phyloP scores from a whole-genome alignment of 2,797 vertebrate species.

The Orestias chungarensis region DNA sequence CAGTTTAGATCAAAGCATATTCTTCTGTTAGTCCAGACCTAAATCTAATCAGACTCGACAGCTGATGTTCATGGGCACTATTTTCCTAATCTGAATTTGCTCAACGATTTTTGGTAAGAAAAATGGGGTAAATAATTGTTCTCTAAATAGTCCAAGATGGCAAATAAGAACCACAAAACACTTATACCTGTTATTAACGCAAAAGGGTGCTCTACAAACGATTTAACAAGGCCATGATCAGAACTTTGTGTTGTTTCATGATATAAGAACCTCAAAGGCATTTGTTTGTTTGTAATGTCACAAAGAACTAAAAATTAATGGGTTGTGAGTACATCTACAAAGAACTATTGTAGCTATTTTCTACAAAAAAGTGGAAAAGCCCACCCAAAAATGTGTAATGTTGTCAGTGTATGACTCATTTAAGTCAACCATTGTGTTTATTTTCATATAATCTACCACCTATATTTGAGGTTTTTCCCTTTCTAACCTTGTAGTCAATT shows the following conservation, averaged over 20 bases:
- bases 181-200: not conserved
- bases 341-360: not conserved
- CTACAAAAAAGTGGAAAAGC: no score
- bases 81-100: not conserved
- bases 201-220: not conserved
- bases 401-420: not conserved
- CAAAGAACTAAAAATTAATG: not conserved
- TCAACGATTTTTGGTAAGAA: not conserved
- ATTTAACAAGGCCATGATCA: no score
- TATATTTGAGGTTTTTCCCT: not conserved
- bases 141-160: not conserved
- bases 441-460: not conserved
- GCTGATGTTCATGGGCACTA: not conserved
- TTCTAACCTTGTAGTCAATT: not conserved
- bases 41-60: not conserved
- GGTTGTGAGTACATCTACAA: not conserved
- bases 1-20: not conserved
- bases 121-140: not conserved
- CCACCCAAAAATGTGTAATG: not conserved
- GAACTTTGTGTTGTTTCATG: not conserved
- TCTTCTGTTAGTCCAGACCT: not conserved
- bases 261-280: not conserved
- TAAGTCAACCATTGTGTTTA: slow-evolving; percentile 1
- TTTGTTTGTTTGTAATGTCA: not conserved
- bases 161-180: not conserved